Conservation (phyloP, 2,888 invertebrate species). For the Ceraclea dissimilis region DNA sequence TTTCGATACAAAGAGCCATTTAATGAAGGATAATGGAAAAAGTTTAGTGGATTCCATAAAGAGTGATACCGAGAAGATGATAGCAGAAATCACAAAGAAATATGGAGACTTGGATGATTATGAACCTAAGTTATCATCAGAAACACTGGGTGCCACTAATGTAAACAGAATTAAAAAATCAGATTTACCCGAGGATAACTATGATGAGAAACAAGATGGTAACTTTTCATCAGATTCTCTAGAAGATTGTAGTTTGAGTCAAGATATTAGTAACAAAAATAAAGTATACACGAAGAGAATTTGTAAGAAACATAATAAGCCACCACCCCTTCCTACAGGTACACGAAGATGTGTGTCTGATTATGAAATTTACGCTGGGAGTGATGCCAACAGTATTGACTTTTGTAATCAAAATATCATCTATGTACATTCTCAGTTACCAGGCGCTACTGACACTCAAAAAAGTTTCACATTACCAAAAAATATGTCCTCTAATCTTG, state of each 20-base stretch:
- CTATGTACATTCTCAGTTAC: not conserved
- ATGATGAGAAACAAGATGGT: constrained; percentile 48
- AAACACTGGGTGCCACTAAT: not conserved
- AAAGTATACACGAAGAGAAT: constrained; percentile 47
- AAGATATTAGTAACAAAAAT: constrained; percentile 46
- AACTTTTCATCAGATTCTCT: constrained; percentile 75
- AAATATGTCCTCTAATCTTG: constrained; percentile 47
- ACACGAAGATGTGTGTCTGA: constrained; percentile 68
- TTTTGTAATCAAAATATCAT: constrained; percentile 2
- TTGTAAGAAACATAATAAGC: constrained; percentile 48
- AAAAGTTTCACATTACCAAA: constrained; percentile 46
- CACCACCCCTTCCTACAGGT: constrained; percentile 33
- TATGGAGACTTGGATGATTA: constrained; percentile 55
- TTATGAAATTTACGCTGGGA: constrained; percentile 59
- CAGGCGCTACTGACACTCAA: constrained; percentile 27
- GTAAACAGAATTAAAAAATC: constrained; percentile 11
- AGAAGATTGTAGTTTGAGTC: constrained; percentile 59
- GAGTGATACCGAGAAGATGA: constrained; percentile 58
- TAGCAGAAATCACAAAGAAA: constrained; percentile 56
- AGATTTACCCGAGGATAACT: constrained; percentile 13
- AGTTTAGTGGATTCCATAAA: constrained; percentile 56
- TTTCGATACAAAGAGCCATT: constrained; percentile 45
- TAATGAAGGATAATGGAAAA: constrained; percentile 42
- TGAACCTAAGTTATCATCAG: constrained; percentile 31
- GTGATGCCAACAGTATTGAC: constrained; percentile 38